Percentiles rank a stretch among this genome's conserved stretches.
phyloP scores from a whole-genome alignment of 2,888 invertebrate species.

The Pollenia angustigena region DNA sequence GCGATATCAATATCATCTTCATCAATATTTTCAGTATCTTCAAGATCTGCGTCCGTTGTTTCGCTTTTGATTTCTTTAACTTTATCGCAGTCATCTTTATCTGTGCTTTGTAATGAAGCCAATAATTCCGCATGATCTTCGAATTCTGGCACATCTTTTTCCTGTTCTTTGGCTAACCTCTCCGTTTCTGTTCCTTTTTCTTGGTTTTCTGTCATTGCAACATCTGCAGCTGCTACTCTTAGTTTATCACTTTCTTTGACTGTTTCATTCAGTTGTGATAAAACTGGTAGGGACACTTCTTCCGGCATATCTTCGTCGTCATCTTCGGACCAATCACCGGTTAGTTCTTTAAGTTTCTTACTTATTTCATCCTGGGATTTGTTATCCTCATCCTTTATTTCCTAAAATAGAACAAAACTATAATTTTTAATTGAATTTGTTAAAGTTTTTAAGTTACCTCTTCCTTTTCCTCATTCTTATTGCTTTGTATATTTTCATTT shows the following conservation, averaged over 20 bases:
- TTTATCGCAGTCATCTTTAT: slow-evolving; percentile 37
- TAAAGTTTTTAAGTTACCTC: slow-evolving; percentile 28
- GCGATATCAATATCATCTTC: slow-evolving; percentile 81
- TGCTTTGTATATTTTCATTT: slow-evolving; percentile 29
- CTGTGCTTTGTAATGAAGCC: slow-evolving; percentile 82
- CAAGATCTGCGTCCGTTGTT: background rate
- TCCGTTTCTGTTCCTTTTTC: slow-evolving; percentile 66
- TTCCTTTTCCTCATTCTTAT: slow-evolving; percentile 55
- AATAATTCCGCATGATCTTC: slow-evolving; percentile 48
- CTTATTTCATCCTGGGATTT: slow-evolving; percentile 80
- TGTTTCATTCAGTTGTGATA: slow-evolving; percentile 31
- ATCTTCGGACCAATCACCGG: slow-evolving; percentile 84
- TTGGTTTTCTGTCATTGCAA: slow-evolving; percentile 5
- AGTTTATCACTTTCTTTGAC: slow-evolving; percentile 6
- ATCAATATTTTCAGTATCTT: slow-evolving; percentile 58
- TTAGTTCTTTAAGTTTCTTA: slow-evolving; percentile 81
- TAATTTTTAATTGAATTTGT: background rate
- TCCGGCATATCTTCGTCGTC: slow-evolving; percentile 78
- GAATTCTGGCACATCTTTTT: slow-evolving; percentile 17
- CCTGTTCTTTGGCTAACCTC: slow-evolving; percentile 79
- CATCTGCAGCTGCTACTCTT: background rate
- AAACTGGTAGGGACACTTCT: slow-evolving; percentile 60
- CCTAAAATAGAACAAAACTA: slow-evolving; percentile 56
- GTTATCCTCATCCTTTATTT: slow-evolving; percentile 64
- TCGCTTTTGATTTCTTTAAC: slow-evolving; percentile 22